Evolutionary conservation across 2,113 vertebrate species (phyloP), one percentile per base, ranked within the genome.

Genomic region (Rattus rattus): DNA sequence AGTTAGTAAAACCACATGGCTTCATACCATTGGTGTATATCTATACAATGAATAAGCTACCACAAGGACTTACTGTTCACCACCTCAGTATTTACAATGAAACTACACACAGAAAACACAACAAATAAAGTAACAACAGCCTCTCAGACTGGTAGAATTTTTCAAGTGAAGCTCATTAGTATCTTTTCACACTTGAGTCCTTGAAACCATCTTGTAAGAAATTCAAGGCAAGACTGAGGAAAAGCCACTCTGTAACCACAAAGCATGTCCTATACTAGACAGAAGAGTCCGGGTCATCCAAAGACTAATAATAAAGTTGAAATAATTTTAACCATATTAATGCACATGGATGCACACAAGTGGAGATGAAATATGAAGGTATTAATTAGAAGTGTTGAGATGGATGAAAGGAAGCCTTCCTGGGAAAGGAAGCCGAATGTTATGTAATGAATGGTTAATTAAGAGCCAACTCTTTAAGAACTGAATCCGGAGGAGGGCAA

Each of bases 81-180:
- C 65, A 89, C 43, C 54, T 56, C 70, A 80, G 22, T 33, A 33
- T 49, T 87, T 95, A 79, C n/a, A 90, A 36, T 13, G 20, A 81
- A 87, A 54, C 86, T 77, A 54, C 5, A 59, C 39, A 49, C 26
- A 72, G 59, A 6, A 83, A 87, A 79, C n/a, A 63, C 43, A 20
- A 79, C 39, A 79, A 91, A 77, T 56, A 13, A 95, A 95, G 61
- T 83, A 90, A 88, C 86, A 88, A 87, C 26, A 30, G 26, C 14
- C 12, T 19, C 70, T 24, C 4, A 52, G 67, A 83, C 12, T 83
- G 14, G 30, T 19, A 89, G 52, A 94, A 87, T 33, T 92, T 90
- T 59, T 24, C 36, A 92, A 67, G 59, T 39, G 84, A 91, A 93
- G 80, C 26, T 19, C 7, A 91, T 59, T 95, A 26, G 11, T 59